phyloP scores from a whole-genome alignment of 2,888 invertebrate species.

The Amaurobius ferox region DNA sequence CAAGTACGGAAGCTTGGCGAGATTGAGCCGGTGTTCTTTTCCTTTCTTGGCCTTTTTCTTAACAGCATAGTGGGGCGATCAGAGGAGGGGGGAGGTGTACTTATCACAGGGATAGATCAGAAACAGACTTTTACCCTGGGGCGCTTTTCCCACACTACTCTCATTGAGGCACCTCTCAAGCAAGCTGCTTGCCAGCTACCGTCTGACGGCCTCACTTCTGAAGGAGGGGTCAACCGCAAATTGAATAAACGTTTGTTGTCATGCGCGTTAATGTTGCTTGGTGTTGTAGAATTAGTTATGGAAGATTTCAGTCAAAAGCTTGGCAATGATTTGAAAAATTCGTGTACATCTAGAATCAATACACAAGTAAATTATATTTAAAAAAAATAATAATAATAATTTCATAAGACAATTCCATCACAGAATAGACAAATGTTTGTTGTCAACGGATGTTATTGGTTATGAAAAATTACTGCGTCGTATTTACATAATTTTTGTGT shows the following conservation, averaged over 20 bases:
- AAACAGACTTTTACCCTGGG: constrained; percentile 63
- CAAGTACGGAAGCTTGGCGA: constrained; percentile 31
- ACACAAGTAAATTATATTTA: too few species aligned
- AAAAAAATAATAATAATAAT: too few species aligned
- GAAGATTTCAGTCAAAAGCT: too few species aligned
- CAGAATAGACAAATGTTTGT: too few species aligned
- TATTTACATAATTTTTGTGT: too few species aligned
- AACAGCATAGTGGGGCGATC: constrained; percentile 8
- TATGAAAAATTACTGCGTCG: too few species aligned
- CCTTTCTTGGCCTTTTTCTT: constrained; percentile 20
- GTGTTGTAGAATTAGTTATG: too few species aligned
- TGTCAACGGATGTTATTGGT: too few species aligned
- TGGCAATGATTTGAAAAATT: too few species aligned
- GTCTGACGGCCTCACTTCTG: constrained; percentile 40
- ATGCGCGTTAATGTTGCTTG: background rate
- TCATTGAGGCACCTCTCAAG: constrained; percentile 28
- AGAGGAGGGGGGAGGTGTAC: constrained; percentile 38
- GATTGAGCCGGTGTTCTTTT: constrained; percentile 28
- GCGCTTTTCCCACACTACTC: constrained; percentile 68
- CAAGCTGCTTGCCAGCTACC: constrained; percentile 65
- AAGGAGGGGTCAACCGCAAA: constrained; percentile 41
- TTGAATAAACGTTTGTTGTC: background rate
- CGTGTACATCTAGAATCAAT: too few species aligned
- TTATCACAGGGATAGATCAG: constrained; percentile 64
- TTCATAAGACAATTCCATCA: too few species aligned